Evolutionary conservation across 2,113 vertebrate species (phyloP), one percentile per base, ranked within the genome.

Genomic region (Eublepharis macularius): DNA sequence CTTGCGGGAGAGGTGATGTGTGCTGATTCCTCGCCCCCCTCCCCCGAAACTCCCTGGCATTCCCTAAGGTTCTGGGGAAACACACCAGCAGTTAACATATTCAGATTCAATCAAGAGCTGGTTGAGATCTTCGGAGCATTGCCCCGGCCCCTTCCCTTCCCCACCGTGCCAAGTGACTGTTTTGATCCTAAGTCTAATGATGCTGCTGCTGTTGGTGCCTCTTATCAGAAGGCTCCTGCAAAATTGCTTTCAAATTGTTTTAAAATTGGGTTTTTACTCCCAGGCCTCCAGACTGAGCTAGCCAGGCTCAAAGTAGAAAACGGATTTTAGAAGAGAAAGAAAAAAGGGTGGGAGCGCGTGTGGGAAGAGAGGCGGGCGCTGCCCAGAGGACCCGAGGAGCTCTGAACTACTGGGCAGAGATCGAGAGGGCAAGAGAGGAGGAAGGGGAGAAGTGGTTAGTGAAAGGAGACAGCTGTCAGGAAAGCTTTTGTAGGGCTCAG

Each of bases 221-320:
- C 90, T 91, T 80, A 76, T 41, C 89, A 69, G 0, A 4, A 90
- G 73, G 72, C 89, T 90, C 68, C 76, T 76, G 88, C 81, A 81
- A 85, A 94, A 91, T 84, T 84, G 78, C 90, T 90, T 84, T 76
- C 54, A 24, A 88, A 89, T 86, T 73, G 80, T 92, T 93, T 89
- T 82, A 34, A 86, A 74, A 0, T 66, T 57, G 92, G 54, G 70
- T 88, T 93, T 83, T 89, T 79, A 29, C 83, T 76, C 7, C 1
- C 19, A 34, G 81, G 2, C 16, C 79, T 81, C 90, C 86, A 14
- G 80, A 69, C 4, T 76, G 81, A 86, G 80, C 2, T 6, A 68
- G 60, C 29, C 70, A 76, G 79, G 72, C 54, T 36, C 32, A 63
- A 85, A 4, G 5, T 0, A 49, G 81, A 76, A 73, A 68, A 76